Conservation (phyloP, 1,140 invertebrate genomes). For the Scaptomyza montana region DNA sequence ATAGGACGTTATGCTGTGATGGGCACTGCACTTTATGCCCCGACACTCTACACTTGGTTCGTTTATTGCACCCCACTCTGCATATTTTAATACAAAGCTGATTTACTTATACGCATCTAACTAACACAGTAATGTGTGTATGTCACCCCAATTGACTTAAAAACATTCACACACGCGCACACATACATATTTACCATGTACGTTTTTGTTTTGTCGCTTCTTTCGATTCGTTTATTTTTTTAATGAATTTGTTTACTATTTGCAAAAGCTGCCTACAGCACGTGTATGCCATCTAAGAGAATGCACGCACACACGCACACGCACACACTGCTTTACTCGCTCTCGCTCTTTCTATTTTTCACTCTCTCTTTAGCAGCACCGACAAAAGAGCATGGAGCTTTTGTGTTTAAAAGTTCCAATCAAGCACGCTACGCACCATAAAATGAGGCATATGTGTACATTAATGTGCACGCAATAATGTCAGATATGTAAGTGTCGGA, state of each 20-base stretch:
- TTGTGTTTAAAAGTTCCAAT: slow-evolving; percentile 45
- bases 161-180: slow-evolving; percentile 21
- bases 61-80: slow-evolving; percentile 19
- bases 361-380: slow-evolving; percentile 68
- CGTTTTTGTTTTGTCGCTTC: slow-evolving; percentile 58
- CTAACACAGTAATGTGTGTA: slow-evolving; percentile 18
- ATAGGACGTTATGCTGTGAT: slow-evolving; percentile 86
- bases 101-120: slow-evolving; percentile 4
- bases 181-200: slow-evolving; percentile 29
- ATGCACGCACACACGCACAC: slow-evolving; percentile 3
- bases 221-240: slow-evolving; percentile 21
- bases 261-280: slow-evolving; percentile 44
- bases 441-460: slow-evolving; percentile 35
- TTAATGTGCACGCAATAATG: slow-evolving; percentile 52
- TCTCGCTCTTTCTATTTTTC: slow-evolving; percentile 32
- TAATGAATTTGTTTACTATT: slow-evolving; percentile 57
- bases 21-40: slow-evolving; percentile 86
- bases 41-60: slow-evolving; percentile 87
- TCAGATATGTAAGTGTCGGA: slow-evolving; percentile 55
- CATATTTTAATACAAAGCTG: neutral
- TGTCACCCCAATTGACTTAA: slow-evolving; percentile 35
- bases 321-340: slow-evolving; percentile 10
- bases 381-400: slow-evolving; percentile 61
- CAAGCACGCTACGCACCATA: slow-evolving; percentile 64
- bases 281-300: slow-evolving; percentile 43